Percentiles rank a stretch among this genome's conserved stretches.
These are phyloP conservation scores for Cantharis rufa DNA, from an alignment of 2,888 invertebrate species.

Conservation along the genomic window DNA sequence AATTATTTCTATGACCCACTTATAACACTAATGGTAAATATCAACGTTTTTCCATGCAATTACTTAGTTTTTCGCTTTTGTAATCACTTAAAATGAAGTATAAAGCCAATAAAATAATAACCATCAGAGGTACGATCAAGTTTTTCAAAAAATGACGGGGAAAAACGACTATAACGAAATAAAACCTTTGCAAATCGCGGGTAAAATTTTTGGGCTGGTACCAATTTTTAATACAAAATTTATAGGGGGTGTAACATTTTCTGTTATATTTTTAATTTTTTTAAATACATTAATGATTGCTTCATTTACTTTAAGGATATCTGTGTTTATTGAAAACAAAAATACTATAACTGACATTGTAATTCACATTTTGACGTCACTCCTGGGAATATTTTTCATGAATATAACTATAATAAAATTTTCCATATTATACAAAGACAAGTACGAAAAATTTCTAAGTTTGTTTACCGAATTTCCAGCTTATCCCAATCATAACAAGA, in stretches of 20 bases:
- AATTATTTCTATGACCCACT: too few relatives aligned
- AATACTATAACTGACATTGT: not conserved
- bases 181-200: not conserved
- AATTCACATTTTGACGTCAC: not conserved
- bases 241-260: not conserved
- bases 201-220: not conserved
- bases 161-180: not conserved
- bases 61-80: too few relatives aligned
- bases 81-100: too few relatives aligned
- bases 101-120: not conserved
- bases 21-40: too few relatives aligned
- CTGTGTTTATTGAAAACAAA: not conserved
- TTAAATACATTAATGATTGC: not conserved
- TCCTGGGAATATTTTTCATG: not conserved
- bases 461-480: not conserved
- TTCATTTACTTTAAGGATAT: not conserved
- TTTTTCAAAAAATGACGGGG: not conserved
- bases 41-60: too few relatives aligned
- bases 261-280: not conserved
- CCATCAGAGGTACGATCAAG: not conserved
- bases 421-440: not conserved
- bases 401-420: not conserved
- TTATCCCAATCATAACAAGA: not conserved
- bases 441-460: not conserved
- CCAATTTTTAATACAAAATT: not conserved